Evolutionary conservation across 2,113 vertebrate genomes (phyloP), one percentile per base, ranked within the genome.

Genomic region (Peromyscus polionotus): DNA sequence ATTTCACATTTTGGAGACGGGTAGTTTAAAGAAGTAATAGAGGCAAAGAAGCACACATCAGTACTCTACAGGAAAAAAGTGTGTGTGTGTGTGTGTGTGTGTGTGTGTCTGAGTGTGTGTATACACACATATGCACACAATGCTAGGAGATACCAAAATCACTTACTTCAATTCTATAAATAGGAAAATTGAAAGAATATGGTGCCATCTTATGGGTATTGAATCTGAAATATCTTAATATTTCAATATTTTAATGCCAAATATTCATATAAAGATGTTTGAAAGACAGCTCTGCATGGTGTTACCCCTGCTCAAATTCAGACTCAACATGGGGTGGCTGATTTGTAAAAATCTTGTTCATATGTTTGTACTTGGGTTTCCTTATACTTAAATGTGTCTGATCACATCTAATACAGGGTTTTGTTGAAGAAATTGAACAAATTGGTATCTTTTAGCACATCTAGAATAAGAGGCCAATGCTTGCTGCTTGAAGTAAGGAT

Each of bases 221-320:
- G 73, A 75, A 45, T 67, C 45, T 75, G 17, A 39, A 94, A 63
- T 10, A 93, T 45, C 83, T 93, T 84, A 84, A 96, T 48, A 93
- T 45, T 87, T 93, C 79, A 84, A 96, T 7, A 48, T 48, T 48
- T 48, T 6, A 48, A 67, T 67, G 16, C 70, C 14, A 93, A 10
- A 10, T 19, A 16, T 31, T n/a, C 11, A 79, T 39, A 2, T 83
- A 65, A 79, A 73, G 14, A 70, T 14, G 48, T 80, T 91, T 91
- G 6, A 88, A 14, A 45, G 26, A 33, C 72, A n/a, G 33, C 4
- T 63, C 20, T 20, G 14, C 33, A n/a, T 36, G 33, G 75, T 33
- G n/a, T 11, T 61, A 20, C 13, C 36, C 88, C 6, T 90, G 84
- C 48, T 80, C 72, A 17, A 91, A 80, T 79, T 88, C 51, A 26